Percentiles rank a stretch among this genome's conserved stretches.
phyloP scores from a whole-genome alignment of 2,113 vertebrate species.

The Tricholaema leucomelas region DNA sequence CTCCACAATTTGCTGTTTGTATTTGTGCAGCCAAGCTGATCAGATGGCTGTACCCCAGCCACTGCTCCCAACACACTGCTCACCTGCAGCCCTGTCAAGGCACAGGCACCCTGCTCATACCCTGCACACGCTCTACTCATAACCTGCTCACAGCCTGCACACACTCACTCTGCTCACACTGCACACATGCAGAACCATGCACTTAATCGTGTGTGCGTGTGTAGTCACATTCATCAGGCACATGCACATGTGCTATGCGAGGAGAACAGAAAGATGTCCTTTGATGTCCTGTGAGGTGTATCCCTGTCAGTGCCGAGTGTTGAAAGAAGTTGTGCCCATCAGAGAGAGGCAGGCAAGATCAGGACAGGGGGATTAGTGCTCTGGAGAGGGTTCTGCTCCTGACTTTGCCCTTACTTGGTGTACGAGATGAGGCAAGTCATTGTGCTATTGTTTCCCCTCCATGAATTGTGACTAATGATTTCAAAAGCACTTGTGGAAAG shows the following conservation, averaged over 20 bases:
- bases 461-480: background rate
- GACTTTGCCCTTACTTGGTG: background rate
- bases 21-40: conserved; percentile 55
- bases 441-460: background rate
- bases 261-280: background rate
- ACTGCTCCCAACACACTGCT: rapidly evolving
- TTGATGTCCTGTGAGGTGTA: background rate
- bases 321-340: rapidly evolving
- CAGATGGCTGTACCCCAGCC: background rate
- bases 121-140: too few relatives aligned
- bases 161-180: too few relatives aligned
- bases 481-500: conserved; percentile 1
- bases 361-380: rapidly evolving
- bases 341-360: background rate
- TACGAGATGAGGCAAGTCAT: background rate
- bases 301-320: too few relatives aligned
- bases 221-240: background rate
- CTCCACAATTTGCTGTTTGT: conserved; percentile 50
- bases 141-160: too few relatives aligned
- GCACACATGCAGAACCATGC: rapidly evolving
- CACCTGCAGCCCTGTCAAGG: background rate
- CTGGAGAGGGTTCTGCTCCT: background rate
- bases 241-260: rapidly evolving
- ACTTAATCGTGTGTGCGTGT: rapidly evolving
- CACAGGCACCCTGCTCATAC: background rate